A percentile compares a stretch with the other conserved stretches of the same genome.
Conservation (phyloP, 2,113 vertebrate species). For the Piaya cayana region DNA sequence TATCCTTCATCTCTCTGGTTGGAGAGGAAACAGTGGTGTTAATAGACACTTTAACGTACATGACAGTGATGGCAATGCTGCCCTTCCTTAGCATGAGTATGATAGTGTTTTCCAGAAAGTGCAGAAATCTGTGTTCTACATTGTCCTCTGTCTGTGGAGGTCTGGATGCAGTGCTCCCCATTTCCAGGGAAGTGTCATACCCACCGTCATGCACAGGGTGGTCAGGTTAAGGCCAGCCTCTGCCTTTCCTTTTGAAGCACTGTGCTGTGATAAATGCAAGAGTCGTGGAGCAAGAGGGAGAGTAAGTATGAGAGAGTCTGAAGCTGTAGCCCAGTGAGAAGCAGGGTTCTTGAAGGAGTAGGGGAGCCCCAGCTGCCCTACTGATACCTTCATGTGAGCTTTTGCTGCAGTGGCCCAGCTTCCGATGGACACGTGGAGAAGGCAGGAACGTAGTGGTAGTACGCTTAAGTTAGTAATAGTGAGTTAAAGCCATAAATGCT, state of each 20-base stretch:
- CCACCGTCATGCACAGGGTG: neutral
- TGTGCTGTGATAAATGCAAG: neutral
- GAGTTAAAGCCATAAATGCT: neutral
- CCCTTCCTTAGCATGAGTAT: neutral
- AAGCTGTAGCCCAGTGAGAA: neutral
- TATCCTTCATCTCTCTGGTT: neutral
- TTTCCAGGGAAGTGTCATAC: neutral
- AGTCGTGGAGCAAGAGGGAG: neutral
- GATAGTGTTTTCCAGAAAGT: neutral
- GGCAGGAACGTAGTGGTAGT: rapidly evolving
- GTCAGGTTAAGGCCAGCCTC: neutral
- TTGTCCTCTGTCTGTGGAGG: neutral
- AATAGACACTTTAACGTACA: neutral
- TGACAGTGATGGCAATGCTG: neutral
- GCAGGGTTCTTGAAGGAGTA: neutral
- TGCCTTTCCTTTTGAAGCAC: neutral
- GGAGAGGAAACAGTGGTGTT: neutral
- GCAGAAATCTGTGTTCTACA: neutral
- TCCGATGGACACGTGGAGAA: neutral
- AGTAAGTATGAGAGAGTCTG: neutral
- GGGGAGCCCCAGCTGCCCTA: neutral
- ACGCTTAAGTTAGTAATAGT: neutral
- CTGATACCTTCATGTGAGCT: neutral
- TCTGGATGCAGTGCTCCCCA: neutral
- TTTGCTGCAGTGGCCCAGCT: neutral